These are phyloP conservation scores for Rugalucina vietnamica DNA, from an alignment of 2,888 invertebrate genomes.

Conservation along the genomic window DNA sequence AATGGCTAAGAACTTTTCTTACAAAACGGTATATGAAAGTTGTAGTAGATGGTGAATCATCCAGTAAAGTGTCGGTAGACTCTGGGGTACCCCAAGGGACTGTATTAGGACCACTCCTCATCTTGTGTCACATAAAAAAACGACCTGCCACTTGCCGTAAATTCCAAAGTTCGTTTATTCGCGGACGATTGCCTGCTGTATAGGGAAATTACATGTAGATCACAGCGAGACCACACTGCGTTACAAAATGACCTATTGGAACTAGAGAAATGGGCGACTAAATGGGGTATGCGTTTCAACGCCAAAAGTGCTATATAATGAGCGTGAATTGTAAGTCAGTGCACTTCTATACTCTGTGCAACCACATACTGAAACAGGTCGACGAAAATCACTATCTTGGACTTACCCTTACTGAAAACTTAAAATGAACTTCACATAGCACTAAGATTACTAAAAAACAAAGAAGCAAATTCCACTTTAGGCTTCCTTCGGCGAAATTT, in stretches of 20 bases:
- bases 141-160: not conserved
- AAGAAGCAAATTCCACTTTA: not conserved
- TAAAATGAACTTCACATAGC: not conserved
- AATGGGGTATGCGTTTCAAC: no score
- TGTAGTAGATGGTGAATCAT: not conserved
- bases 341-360: not conserved
- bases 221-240: no score
- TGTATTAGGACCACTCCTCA: not conserved
- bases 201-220: no score
- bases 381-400: not conserved
- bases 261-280: no score
- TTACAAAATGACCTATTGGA: no score
- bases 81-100: not conserved
- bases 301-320: not conserved
- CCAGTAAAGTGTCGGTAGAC: not conserved
- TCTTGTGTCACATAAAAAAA: slow-evolving; percentile 1
- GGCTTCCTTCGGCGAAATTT: not conserved
- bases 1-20: slow-evolving; percentile 3
- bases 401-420: not conserved
- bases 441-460: not conserved
- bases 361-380: not conserved
- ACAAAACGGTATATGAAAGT: slow-evolving; percentile 1
- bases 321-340: not conserved
- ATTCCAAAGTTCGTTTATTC: not conserved
- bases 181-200: not conserved